Evolutionary conservation across 2,888 invertebrate species (phyloP), one percentile per base, ranked within the genome.

Genomic region (Nipponacmea schrenckii): DNA sequence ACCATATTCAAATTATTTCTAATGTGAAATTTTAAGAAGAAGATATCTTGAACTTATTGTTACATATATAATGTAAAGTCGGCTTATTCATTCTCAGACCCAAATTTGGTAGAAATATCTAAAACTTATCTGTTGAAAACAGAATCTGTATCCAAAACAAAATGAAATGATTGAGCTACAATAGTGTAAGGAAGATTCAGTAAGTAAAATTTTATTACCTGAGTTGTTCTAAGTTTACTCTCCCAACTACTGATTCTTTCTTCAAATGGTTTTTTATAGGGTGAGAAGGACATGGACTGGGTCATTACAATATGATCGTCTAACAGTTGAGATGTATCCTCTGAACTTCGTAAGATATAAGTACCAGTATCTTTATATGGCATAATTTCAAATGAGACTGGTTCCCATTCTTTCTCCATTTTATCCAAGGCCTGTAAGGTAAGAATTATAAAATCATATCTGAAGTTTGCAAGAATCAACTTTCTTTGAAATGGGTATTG

Each of bases 361-460:
- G 89, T 89, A 62, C 89, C 89, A 0, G 89, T 89, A 48, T 88
- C 83, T 77, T 89, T 89, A 82, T 89, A 89, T 1, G 88, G 78
- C 65, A 86, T 75, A 68, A 89, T 86, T 68, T 89, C 89, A 83
- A 89, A 89, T 71, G 78, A 74, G 10, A 89, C 85, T 31, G 86
- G 85, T 24, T 86, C 85, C 89, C 89, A 89, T 73, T 89, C 89
- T 45, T 81, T 83, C 78, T 88, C 87, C 89, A 89, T 89, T 79
- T 89, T 89, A 80, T 89, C 88, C 90, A 91, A 87, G 0, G 92
- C 91, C 86, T 92, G 91, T 0, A 67, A n/a, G 20, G 0, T 24
- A 56, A 56, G 5, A 26, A 17, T 12, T n/a, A n/a, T n/a, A n/a
- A n/a, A n/a, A n/a, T n/a, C n/a, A n/a, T n/a, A n/a, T n/a, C n/a